Percentiles rank a stretch among this genome's conserved stretches.
phyloP scores from a whole-genome alignment of 1,140 invertebrate genomes.

The Doryteuthis pealeii region DNA sequence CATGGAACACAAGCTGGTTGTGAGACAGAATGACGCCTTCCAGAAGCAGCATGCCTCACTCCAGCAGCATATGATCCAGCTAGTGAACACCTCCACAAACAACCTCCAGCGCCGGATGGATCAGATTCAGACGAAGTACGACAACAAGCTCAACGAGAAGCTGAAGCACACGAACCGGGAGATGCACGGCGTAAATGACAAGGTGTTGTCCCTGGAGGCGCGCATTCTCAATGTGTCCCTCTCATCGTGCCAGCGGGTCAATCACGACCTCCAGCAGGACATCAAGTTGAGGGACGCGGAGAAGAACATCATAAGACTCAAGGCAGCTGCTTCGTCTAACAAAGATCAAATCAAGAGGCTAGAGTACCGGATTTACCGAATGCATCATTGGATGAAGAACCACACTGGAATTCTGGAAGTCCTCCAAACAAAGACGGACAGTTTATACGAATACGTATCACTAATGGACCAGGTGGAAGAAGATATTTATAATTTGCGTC shows the following conservation, averaged over 20 bases:
- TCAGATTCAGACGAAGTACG: background rate
- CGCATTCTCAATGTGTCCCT: slow-evolving; percentile 46
- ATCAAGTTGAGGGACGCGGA: slow-evolving; percentile 33
- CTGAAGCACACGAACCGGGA: slow-evolving; percentile 11
- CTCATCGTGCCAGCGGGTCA: slow-evolving; percentile 38
- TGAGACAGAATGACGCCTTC: background rate
- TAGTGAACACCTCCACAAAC: slow-evolving; percentile 11
- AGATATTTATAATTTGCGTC: slow-evolving; percentile 42
- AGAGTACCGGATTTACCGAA: slow-evolving; percentile 30
- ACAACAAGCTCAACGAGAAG: slow-evolving; percentile 4
- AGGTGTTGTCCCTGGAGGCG: slow-evolving; percentile 32
- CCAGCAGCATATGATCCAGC: slow-evolving; percentile 19
- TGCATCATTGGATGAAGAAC: slow-evolving; percentile 28
- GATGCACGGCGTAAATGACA: background rate
- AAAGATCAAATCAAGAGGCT: slow-evolving; percentile 38
- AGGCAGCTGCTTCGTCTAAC: slow-evolving; percentile 20
- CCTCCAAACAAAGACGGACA: slow-evolving; percentile 19
- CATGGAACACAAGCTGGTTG: too few relatives aligned
- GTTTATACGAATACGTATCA: slow-evolving; percentile 30
- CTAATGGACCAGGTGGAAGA: slow-evolving; percentile 30
- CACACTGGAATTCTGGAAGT: slow-evolving; percentile 27
- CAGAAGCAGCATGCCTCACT: background rate
- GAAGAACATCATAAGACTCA: slow-evolving; percentile 27
- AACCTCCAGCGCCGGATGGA: slow-evolving; percentile 20
- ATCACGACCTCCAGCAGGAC: slow-evolving; percentile 44